These are phyloP conservation scores for Lepidotrigona ventralis DNA, from an alignment of 1,140 invertebrate species.

Conservation along the genomic window DNA sequence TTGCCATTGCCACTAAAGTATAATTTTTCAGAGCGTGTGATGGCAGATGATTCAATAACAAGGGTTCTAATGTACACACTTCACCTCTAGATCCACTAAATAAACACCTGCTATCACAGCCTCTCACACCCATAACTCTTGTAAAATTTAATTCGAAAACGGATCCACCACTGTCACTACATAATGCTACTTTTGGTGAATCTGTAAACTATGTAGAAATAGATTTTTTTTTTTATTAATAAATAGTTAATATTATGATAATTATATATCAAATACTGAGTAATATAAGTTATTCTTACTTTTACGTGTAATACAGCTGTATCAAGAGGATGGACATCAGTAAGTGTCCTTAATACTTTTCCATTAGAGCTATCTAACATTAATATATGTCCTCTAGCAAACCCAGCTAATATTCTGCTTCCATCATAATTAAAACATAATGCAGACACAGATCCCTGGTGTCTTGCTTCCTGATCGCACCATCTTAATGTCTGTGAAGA, in stretches of 20 bases:
- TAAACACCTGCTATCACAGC: conserved; percentile 92
- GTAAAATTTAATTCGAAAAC: conserved; percentile 97
- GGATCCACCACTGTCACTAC: conserved; percentile 97
- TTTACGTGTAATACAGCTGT: conserved; percentile 93
- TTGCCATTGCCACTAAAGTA: conserved; percentile 94
- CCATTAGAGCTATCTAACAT: conserved; percentile 90
- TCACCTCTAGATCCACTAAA: conserved; percentile 97
- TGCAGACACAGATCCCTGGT: conserved; percentile 91
- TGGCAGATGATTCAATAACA: conserved; percentile 86
- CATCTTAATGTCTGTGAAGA: conserved; percentile 91
- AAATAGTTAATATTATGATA: neutral
- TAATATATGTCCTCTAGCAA: conserved; percentile 91
- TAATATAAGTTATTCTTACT: conserved; percentile 79
- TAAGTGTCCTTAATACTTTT: conserved; percentile 89
- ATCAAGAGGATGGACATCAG: conserved; percentile 92
- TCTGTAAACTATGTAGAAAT: conserved; percentile 83
- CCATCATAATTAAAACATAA: conserved; percentile 94
- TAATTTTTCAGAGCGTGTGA: conserved; percentile 87
- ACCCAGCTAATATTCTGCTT: conserved; percentile 91
- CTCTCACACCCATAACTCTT: conserved; percentile 92
- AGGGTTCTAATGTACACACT: conserved; percentile 93
- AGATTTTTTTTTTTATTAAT: neutral
- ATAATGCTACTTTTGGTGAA: conserved; percentile 88
- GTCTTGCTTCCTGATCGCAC: conserved; percentile 87
- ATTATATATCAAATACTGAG: neutral